These are phyloP conservation scores for Tipula vernalis DNA, from an alignment of 2,888 invertebrate genomes.

Conservation along the genomic window DNA sequence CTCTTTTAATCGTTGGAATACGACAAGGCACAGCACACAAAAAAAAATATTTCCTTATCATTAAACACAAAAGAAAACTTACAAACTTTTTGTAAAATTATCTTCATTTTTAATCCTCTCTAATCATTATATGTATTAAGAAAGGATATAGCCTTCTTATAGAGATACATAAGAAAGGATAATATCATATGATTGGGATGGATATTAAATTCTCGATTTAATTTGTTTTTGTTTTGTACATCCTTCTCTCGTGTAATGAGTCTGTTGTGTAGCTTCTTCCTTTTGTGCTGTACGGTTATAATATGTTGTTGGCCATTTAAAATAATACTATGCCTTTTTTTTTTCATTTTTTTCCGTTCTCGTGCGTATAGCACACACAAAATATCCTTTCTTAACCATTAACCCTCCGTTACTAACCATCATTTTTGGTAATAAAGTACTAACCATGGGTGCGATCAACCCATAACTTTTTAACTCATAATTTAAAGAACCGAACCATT, in stretches of 20 bases:
- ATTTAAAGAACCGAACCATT: too few species aligned
- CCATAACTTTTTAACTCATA: too few species aligned
- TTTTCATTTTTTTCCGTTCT: neutral
- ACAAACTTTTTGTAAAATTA: neutral
- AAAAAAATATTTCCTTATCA: neutral
- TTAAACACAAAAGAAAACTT: neutral
- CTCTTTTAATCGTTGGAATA: neutral
- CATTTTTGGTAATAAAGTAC: too few species aligned
- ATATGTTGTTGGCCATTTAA: neutral
- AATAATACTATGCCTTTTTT: neutral
- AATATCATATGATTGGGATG: conserved; percentile 4
- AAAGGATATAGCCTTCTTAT: neutral
- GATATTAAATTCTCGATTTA: neutral
- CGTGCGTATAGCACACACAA: neutral
- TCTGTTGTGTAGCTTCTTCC: neutral
- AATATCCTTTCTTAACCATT: neutral
- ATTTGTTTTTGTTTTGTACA: neutral
- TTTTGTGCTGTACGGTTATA: neutral
- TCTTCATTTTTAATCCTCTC: neutral
- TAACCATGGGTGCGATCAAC: too few species aligned
- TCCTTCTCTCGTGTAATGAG: neutral
- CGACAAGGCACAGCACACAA: neutral
- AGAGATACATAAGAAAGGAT: neutral
- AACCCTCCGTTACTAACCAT: too few species aligned
- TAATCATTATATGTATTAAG: neutral